Evolutionary conservation across 1,140 invertebrate species (phyloP), one percentile per base, ranked within the genome.

Genomic region (Carcinoscorpius rotundicauda): DNA sequence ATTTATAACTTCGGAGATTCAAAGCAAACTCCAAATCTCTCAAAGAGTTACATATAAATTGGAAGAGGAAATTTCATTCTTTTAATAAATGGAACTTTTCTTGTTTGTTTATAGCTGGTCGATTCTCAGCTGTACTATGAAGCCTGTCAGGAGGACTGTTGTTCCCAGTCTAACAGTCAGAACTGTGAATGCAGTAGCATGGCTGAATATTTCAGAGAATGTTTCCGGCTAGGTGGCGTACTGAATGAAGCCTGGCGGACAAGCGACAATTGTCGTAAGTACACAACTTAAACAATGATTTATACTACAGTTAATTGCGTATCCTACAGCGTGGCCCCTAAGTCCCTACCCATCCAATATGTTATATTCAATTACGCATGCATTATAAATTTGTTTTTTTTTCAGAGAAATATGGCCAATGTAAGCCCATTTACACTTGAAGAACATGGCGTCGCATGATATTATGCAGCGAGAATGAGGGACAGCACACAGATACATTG

Each of bases 141-240:
- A 71, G 81, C 86, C 4, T 93, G 90, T 71, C 79, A 83, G 65
- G 86, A 83, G 77, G 89, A 92, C 73, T 91, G 85, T 73, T 91
- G 87, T 72, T 78, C 61, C 66, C 10, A 9, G 4, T 50, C 4
- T 50, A 53, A 62, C 10, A 48, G 57, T 3, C 63, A 71, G 51
- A 59, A 69, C 6, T 92, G 89, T 71, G 85, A 84, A 3, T 94
- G 91, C 72, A 81, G 84, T 61, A 84, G 86, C 3, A 81, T 91
- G 59, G 82, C 84, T 4, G 86, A 89, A 61, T 88, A 87, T 72
- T 83, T 87, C 3, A 82, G 83, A 70, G 87, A 89, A 68, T 93
- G 90, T 73, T 76, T 79, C 9, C 79, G 84, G 52, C 81, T 83
- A 53, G 85, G 85, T n/a, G 74, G 86, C 0, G 81, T 68, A 6